phyloP scores from a whole-genome alignment of 2,797 vertebrate species.

The Aplochiton taeniatus region DNA sequence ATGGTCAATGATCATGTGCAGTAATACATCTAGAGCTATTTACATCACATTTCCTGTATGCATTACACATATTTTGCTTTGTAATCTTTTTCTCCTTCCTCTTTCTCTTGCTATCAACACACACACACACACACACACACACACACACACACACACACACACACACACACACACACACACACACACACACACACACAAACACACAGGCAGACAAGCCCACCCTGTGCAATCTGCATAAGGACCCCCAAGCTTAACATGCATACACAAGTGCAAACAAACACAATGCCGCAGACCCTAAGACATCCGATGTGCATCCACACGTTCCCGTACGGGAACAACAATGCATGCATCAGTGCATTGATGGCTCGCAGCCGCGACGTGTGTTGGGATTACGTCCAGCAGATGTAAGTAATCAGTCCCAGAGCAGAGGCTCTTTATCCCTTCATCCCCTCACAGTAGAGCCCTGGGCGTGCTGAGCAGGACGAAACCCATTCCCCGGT shows the following conservation, averaged over 20 bases:
- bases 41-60: constrained; percentile 16
- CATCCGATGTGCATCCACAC: constrained; percentile 46
- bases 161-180: constrained; percentile 27
- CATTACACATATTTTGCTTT: constrained; percentile 33
- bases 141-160: constrained; percentile 14
- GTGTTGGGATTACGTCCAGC: constrained; percentile 76
- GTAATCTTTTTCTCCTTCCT: constrained; percentile 13
- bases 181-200: constrained; percentile 34
- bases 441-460: constrained; percentile 86
- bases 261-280: constrained; percentile 10
- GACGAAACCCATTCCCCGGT: constrained; percentile 36
- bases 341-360: constrained; percentile 59
- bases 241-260: constrained; percentile 19
- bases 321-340: too few species aligned
- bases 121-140: constrained; percentile 18
- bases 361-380: constrained; percentile 49
- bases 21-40: constrained; percentile 23
- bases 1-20: constrained; percentile 29
- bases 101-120: constrained; percentile 22
- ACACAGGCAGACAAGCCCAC: constrained; percentile 31
- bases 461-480: constrained; percentile 74
- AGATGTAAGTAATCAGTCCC: constrained; percentile 89
- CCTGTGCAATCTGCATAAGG: too few species aligned
- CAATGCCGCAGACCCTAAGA: not conserved
- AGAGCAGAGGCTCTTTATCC: constrained; percentile 87